phyloP scores from a whole-genome alignment of 2,888 invertebrate species.

The Macrosiphum euphorbiae region DNA sequence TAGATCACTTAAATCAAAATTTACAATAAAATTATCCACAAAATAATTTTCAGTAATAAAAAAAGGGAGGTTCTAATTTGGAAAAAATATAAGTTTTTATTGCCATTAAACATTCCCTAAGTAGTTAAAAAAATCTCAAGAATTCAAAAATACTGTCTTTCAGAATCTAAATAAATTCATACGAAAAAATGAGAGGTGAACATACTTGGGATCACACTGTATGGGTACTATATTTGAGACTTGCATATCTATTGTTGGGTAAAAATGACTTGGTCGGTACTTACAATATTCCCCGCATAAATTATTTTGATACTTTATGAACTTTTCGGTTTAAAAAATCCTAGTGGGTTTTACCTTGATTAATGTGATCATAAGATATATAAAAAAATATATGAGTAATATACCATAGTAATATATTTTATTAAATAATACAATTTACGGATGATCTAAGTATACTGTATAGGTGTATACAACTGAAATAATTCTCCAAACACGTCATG shows the following conservation, averaged over 20 bases:
- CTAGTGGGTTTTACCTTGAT: background rate
- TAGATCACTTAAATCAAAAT: too few species aligned
- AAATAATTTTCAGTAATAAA: too few species aligned
- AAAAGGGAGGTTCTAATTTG: too few species aligned
- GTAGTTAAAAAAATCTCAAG: too few species aligned
- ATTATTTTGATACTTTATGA: background rate
- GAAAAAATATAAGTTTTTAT: too few species aligned
- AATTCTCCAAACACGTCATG: background rate
- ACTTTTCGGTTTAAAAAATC: background rate
- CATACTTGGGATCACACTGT: too few species aligned
- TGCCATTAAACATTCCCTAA: too few species aligned
- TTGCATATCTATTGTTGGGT: background rate
- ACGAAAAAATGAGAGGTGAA: too few species aligned
- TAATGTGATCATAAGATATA: background rate
- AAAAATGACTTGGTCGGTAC: background rate
- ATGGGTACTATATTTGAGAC: background rate
- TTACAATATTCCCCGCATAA: background rate
- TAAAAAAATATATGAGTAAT: background rate
- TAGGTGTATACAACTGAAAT: background rate
- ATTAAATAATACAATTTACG: background rate
- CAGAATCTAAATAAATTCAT: too few species aligned
- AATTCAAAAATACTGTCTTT: too few species aligned
- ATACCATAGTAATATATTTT: background rate
- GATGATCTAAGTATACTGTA: background rate
- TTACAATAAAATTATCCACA: too few species aligned